A percentile compares a stretch with the other conserved stretches of the same genome.
phyloP scores from a whole-genome alignment of 2,888 invertebrate genomes.

The Drosophila parthenogenetica region DNA sequence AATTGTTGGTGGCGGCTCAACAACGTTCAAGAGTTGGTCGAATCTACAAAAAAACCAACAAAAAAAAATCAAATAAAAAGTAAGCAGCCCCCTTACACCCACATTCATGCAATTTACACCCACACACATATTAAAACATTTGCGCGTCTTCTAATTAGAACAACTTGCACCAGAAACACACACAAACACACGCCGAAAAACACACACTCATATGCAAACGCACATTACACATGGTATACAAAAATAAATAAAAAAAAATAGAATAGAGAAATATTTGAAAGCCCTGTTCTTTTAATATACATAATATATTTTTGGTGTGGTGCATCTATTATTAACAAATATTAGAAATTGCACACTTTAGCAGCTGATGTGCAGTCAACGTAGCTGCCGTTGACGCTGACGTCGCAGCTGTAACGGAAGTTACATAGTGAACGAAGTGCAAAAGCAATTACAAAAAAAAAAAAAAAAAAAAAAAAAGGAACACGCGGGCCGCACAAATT shows the following conservation, averaged over 20 bases:
- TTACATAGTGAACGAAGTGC: conserved; percentile 38
- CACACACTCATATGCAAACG: conserved; percentile 1
- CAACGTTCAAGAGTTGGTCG: conserved; percentile 5
- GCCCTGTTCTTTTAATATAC: conserved; percentile 1
- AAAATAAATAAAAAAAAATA: neutral
- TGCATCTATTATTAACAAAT: conserved; percentile 41
- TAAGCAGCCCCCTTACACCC: conserved; percentile 41
- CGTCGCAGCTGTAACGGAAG: conserved; percentile 55
- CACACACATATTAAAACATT: conserved; percentile 26
- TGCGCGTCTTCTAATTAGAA: conserved; percentile 59
- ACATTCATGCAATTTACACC: conserved; percentile 23
- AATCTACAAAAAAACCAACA: conserved; percentile 4
- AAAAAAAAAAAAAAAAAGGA: conserved; percentile 45
- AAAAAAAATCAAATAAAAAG: conserved; percentile 26
- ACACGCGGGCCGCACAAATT: conserved; percentile 58
- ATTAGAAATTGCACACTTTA: conserved; percentile 22
- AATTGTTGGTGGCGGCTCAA: conserved; percentile 40
- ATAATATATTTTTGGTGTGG: neutral
- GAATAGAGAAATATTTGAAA: neutral
- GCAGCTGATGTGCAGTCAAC: conserved; percentile 20
- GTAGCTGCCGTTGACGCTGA: conserved; percentile 26
- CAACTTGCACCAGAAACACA: conserved; percentile 33
- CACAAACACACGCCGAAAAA: conserved; percentile 17
- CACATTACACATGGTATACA: conserved; percentile 24
- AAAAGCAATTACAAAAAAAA: conserved; percentile 24